These are phyloP conservation scores for Latrodectus geometricus DNA, from an alignment of 1,140 invertebrate genomes.

Conservation along the genomic window DNA sequence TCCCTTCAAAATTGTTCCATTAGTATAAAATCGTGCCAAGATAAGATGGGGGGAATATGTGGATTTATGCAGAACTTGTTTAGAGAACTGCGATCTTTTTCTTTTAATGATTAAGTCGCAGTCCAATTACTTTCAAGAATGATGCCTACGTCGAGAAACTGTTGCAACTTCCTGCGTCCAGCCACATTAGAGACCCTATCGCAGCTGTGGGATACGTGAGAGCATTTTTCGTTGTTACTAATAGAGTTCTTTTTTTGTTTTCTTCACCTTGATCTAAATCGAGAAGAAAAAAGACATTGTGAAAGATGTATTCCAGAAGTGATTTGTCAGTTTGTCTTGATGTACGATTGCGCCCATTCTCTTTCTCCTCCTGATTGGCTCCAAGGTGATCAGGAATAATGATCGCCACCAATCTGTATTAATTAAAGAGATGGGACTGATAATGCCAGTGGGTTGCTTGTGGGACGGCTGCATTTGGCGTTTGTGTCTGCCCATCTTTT, in stretches of 20 bases:
- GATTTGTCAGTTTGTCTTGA: constrained; percentile 24
- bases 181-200: constrained; percentile 1
- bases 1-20: too few relatives aligned
- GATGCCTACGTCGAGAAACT: constrained; percentile 3
- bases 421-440: constrained; percentile 19
- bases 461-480: too few relatives aligned
- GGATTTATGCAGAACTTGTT: too few relatives aligned
- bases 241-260: constrained; percentile 17
- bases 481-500: too few relatives aligned
- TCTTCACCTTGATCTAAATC: constrained; percentile 38
- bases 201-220: constrained; percentile 10
- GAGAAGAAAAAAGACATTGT: constrained; percentile 12
- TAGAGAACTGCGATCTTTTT: too few relatives aligned
- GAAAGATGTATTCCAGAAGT: constrained; percentile 26
- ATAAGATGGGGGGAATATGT: too few relatives aligned
- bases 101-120: too few relatives aligned
- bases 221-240: not conserved
- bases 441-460: not conserved
- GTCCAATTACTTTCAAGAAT: too few relatives aligned
- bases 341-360: not conserved
- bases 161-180: constrained; percentile 28
- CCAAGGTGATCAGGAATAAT: constrained; percentile 20
- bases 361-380: constrained; percentile 16
- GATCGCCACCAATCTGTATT: constrained; percentile 39
- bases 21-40: too few relatives aligned